phyloP scores from a whole-genome alignment of 2,113 vertebrate species.

The Ariopsis seemanni region DNA sequence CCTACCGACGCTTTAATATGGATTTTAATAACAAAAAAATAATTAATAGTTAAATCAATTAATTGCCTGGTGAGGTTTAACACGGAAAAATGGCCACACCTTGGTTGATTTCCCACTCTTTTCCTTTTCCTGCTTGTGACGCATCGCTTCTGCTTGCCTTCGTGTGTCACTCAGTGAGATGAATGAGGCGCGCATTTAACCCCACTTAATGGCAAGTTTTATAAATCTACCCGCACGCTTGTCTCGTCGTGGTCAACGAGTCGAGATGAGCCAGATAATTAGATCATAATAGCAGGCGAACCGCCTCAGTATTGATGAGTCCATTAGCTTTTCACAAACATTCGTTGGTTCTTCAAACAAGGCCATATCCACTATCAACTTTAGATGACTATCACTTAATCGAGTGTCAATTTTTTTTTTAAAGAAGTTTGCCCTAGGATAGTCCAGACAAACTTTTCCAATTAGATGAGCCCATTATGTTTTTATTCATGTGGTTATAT shows the following conservation, averaged over 20 bases:
- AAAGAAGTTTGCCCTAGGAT: slow-evolving; percentile 7
- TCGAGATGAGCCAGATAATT: slow-evolving; percentile 78
- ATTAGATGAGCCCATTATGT: slow-evolving; percentile 13
- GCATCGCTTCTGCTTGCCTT: slow-evolving; percentile 52
- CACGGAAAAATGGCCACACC: neutral
- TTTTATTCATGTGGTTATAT: slow-evolving; percentile 3
- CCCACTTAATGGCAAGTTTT: slow-evolving; percentile 82
- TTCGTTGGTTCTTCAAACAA: slow-evolving; percentile 44
- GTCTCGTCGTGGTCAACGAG: slow-evolving; percentile 78
- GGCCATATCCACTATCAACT: slow-evolving; percentile 44
- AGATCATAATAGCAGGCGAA: slow-evolving; percentile 73
- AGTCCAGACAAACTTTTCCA: slow-evolving; percentile 21
- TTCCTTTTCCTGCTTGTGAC: slow-evolving; percentile 46
- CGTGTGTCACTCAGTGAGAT: slow-evolving; percentile 66
- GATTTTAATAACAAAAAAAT: neutral
- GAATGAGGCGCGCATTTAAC: slow-evolving; percentile 69
- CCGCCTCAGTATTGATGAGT: slow-evolving; percentile 72
- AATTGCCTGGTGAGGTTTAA: neutral
- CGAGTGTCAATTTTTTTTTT: neutral
- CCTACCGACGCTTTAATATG: neutral
- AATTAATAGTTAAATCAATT: neutral
- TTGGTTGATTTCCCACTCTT: slow-evolving; percentile 45
- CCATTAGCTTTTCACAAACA: slow-evolving; percentile 64
- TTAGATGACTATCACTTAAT: slow-evolving; percentile 26
- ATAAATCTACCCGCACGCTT: slow-evolving; percentile 74